These are phyloP conservation scores for Montipora foliosa DNA, from an alignment of 64 coral and sea anemone species.

Conservation along the genomic window DNA sequence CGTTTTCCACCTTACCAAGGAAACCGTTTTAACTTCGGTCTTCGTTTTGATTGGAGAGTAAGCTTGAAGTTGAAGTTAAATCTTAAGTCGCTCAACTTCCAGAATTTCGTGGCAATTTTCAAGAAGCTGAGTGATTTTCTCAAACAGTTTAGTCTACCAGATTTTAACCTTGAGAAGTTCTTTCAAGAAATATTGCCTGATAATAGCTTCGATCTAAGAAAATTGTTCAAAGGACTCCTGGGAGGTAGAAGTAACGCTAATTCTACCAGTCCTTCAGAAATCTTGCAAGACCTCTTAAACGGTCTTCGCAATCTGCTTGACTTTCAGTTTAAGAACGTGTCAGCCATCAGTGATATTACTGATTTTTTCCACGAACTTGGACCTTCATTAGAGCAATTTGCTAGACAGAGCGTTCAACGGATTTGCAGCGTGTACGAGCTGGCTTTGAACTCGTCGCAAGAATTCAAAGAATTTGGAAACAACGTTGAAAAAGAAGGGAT, in stretches of 20 bases:
- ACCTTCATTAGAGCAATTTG: constrained; percentile 33
- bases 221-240: constrained; percentile 51
- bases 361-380: constrained; percentile 76
- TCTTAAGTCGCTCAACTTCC: constrained; percentile 69
- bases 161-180: constrained; percentile 78
- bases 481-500: constrained; percentile 56
- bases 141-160: constrained; percentile 60
- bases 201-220: constrained; percentile 30
- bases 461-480: constrained; percentile 77
- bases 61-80: constrained; percentile 77
- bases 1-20: constrained; percentile 22
- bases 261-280: constrained; percentile 40
- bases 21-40: constrained; percentile 74
- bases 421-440: constrained; percentile 58
- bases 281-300: constrained; percentile 58
- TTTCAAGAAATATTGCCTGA: constrained; percentile 75
- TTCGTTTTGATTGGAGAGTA: constrained; percentile 92
- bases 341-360: constrained; percentile 63
- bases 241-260: background rate
- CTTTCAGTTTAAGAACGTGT: constrained; percentile 59
- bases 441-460: constrained; percentile 53
- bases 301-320: constrained; percentile 52
- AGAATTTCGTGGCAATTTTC: constrained; percentile 62
- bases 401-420: constrained; percentile 34
- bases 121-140: constrained; percentile 63